phyloP scores from a whole-genome alignment of 2,888 invertebrate species.

The Bhutanitis thaidina region DNA sequence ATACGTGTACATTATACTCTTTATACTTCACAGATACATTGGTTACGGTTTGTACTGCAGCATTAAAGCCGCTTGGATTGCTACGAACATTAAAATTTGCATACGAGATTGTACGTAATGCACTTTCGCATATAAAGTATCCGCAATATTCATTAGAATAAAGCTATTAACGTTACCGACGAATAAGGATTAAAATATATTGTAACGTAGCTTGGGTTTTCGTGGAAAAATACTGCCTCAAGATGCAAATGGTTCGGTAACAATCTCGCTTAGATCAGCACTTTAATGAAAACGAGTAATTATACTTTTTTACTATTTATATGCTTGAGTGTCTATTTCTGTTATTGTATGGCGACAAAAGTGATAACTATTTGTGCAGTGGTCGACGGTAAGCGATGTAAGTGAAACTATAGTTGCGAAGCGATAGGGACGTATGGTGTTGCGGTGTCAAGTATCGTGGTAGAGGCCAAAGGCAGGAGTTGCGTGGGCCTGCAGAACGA shows the following conservation, averaged over 20 bases:
- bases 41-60: slow-evolving; percentile 5
- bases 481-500: slow-evolving; percentile 72
- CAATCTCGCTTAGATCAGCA: slow-evolving; percentile 41
- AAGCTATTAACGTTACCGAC: slow-evolving; percentile 41
- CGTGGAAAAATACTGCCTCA: slow-evolving; percentile 59
- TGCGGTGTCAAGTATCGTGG: slow-evolving; percentile 37
- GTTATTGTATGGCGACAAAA: neutral
- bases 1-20: neutral
- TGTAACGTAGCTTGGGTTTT: slow-evolving; percentile 32
- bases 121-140: slow-evolving; percentile 16
- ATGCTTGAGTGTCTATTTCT: neutral
- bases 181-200: slow-evolving; percentile 37
- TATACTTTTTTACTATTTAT: neutral
- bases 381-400: slow-evolving; percentile 12
- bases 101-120: slow-evolving; percentile 20
- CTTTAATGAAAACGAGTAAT: slow-evolving; percentile 1
- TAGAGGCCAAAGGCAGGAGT: slow-evolving; percentile 39
- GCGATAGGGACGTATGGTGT: slow-evolving; percentile 16
- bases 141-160: slow-evolving; percentile 19
- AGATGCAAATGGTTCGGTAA: slow-evolving; percentile 62
- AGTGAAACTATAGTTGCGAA: slow-evolving; percentile 15
- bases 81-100: slow-evolving; percentile 18
- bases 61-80: slow-evolving; percentile 8
- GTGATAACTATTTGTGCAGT: slow-evolving; percentile 15
- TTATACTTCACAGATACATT: neutral